Evolutionary conservation across 2,888 invertebrate genomes (phyloP).

Genomic region (Stenurella melanura): DNA sequence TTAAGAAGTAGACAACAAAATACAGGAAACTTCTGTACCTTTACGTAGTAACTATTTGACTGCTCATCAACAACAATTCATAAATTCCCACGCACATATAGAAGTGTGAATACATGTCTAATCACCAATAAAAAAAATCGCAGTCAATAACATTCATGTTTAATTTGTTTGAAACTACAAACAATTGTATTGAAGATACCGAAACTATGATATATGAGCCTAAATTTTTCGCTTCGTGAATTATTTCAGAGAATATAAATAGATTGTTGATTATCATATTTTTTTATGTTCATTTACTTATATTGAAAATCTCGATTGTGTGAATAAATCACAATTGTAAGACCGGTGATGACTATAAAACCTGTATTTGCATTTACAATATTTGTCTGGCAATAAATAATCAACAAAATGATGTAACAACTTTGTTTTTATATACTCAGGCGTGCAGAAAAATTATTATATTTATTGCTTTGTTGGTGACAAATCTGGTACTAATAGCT

Average conservation of each 20-base stretch:
- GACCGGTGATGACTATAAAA: not conserved
- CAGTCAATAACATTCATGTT: not conserved
- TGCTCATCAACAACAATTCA: not conserved
- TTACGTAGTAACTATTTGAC: not conserved
- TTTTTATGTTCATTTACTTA: not conserved
- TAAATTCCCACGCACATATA: not conserved
- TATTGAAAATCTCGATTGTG: not conserved
- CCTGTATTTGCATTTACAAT: conserved; percentile 16
- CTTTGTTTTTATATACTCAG: conserved; percentile 18
- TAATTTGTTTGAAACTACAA: not conserved
- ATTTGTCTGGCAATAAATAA: not conserved
- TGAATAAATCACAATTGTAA: conserved; percentile 9
- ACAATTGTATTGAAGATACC: not conserved
- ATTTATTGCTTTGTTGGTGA: not conserved
- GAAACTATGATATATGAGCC: not conserved
- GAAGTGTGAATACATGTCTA: not conserved
- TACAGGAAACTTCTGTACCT: not conserved
- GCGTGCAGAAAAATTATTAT: not conserved
- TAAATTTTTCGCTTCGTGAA: not conserved
- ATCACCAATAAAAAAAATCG: not conserved
- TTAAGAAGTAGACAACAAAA: not conserved
- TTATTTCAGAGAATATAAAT: not conserved
- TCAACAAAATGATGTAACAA: conserved; percentile 26
- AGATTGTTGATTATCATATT: not conserved
- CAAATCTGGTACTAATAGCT: not conserved